Conservation (phyloP, 2,113 vertebrate genomes). For the Casuarius casuarius region DNA sequence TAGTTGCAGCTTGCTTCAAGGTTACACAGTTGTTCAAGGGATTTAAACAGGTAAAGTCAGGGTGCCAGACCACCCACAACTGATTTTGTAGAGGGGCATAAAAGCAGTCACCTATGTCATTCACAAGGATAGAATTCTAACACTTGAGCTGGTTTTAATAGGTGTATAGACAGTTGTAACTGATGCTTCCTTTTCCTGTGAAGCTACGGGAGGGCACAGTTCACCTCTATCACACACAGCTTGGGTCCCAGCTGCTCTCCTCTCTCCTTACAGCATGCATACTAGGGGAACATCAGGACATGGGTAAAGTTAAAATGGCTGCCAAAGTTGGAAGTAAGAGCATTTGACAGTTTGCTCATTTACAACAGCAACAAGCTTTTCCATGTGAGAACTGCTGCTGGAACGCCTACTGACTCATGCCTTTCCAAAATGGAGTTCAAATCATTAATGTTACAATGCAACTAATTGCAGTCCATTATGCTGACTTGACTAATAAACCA, state of each 20-base stretch:
- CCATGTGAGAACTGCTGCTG: background rate
- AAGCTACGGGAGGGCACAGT: fast-evolving
- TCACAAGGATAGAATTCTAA: background rate
- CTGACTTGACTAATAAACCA: background rate
- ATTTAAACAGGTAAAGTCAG: background rate
- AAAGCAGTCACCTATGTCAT: background rate
- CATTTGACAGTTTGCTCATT: background rate
- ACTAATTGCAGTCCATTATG: background rate
- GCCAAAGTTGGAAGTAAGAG: background rate
- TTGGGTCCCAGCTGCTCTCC: background rate
- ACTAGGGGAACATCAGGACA: background rate
- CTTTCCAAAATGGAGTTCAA: background rate
- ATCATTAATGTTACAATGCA: background rate
- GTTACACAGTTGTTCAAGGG: background rate
- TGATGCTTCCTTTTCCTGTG: background rate
- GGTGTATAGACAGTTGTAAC: background rate
- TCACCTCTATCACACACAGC: background rate
- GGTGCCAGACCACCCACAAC: background rate
- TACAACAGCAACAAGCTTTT: background rate
- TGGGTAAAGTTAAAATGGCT: fast-evolving
- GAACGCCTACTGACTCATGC: background rate
- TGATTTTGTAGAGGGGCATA: background rate
- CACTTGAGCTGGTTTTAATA: background rate
- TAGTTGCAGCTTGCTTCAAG: background rate
- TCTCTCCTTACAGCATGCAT: background rate